Percentiles rank a stretch among this genome's conserved stretches.
phyloP scores from a whole-genome alignment of 2,888 invertebrate genomes.

The Pheosia gnoma region DNA sequence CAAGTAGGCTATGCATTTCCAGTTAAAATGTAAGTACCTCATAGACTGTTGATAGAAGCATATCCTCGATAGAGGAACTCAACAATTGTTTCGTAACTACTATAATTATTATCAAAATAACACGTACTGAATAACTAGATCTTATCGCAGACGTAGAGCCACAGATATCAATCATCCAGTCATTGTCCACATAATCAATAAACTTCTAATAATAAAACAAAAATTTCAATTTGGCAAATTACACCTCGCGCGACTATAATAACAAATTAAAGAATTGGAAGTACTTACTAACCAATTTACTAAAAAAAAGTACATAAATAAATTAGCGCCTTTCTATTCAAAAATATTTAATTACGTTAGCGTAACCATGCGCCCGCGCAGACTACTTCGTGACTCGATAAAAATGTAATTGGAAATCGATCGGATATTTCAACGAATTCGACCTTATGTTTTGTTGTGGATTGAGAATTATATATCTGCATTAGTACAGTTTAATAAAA shows the following conservation, averaged over 20 bases:
- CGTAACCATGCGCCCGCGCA: slow-evolving; percentile 7
- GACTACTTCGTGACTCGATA: slow-evolving; percentile 16
- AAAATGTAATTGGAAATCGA: slow-evolving; percentile 31
- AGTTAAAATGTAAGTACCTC: too few species aligned
- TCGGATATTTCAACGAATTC: slow-evolving; percentile 12
- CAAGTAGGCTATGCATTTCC: too few species aligned
- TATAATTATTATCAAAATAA: background rate
- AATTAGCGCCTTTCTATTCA: slow-evolving; percentile 36
- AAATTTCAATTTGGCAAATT: slow-evolving; percentile 29
- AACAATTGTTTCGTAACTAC: background rate
- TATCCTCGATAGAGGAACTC: too few species aligned
- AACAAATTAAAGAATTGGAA: background rate
- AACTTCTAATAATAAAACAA: slow-evolving; percentile 18
- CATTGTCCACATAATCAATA: slow-evolving; percentile 17
- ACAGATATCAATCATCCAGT: slow-evolving; percentile 3
- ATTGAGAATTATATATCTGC: background rate
- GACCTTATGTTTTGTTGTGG: background rate
- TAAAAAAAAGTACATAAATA: slow-evolving; percentile 10
- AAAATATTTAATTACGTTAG: slow-evolving; percentile 10
- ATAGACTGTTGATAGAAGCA: too few species aligned
- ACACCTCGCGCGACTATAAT: background rate
- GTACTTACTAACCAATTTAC: background rate
- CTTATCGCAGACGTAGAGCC: background rate
- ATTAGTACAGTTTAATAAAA: background rate
- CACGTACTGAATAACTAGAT: background rate